Evolutionary conservation across 2,113 vertebrate species (phyloP).

Genomic region (human (Homo sapiens)): DNA sequence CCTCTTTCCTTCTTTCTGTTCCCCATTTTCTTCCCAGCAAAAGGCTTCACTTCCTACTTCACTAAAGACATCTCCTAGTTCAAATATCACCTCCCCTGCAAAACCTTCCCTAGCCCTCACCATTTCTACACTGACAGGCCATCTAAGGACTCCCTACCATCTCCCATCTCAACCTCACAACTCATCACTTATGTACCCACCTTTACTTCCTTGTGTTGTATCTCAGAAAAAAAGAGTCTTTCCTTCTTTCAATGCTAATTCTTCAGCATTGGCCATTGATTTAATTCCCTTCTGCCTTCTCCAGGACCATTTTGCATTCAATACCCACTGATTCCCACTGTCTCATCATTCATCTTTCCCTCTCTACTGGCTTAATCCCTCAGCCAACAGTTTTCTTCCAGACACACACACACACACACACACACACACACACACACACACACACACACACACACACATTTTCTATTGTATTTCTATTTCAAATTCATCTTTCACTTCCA

Average conservation of each 20-base stretch:
- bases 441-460: neutral
- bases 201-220: neutral
- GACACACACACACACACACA: neutral
- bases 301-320: neutral
- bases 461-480: neutral
- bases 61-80: neutral
- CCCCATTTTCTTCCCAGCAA: constrained; percentile 41
- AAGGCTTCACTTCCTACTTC: constrained; percentile 60
- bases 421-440: neutral
- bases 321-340: neutral
- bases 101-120: neutral
- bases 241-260: neutral
- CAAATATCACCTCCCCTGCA: neutral
- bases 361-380: neutral
- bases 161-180: neutral
- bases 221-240: neutral
- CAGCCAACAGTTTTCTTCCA: neutral
- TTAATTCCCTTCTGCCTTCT: neutral
- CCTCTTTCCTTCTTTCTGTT: constrained; percentile 68
- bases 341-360: neutral
- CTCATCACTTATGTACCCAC: neutral
- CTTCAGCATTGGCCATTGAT: neutral
- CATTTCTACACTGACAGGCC: neutral
- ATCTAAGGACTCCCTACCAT: neutral
- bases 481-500: neutral